phyloP scores from a whole-genome alignment of 2,797 vertebrate species.

The Poeciliopsis turneri region DNA sequence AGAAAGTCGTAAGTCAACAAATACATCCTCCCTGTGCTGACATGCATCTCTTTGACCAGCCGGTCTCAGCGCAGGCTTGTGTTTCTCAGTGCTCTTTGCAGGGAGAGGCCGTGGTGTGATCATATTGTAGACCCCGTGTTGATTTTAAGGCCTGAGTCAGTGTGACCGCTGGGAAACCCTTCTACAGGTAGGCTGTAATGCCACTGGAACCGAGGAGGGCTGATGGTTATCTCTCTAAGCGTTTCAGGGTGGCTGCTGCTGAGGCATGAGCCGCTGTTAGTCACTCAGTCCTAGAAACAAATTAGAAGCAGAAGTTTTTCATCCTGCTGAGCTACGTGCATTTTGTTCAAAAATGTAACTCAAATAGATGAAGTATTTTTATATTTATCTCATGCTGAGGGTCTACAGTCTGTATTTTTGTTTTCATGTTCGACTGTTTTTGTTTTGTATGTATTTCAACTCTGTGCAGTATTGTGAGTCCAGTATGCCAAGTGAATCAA shows the following conservation, averaged over 20 bases:
- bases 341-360: not conserved
- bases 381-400: too few relatives aligned
- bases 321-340: not conserved
- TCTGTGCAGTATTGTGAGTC: too few relatives aligned
- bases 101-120: slow-evolving; percentile 10
- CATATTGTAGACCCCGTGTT: slow-evolving; percentile 29
- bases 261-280: slow-evolving; percentile 16
- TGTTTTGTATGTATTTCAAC: too few relatives aligned
- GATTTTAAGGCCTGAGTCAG: slow-evolving; percentile 45
- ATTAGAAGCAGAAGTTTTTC: not conserved
- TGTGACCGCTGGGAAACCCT: slow-evolving; percentile 39
- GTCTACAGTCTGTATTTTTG: too few relatives aligned
- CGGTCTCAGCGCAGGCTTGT: slow-evolving; percentile 44
- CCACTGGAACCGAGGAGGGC: slow-evolving; percentile 23
- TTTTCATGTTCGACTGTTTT: not conserved
- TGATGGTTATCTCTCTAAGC: slow-evolving; percentile 52
- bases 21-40: not conserved
- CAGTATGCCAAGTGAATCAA: too few relatives aligned
- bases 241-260: slow-evolving; percentile 40
- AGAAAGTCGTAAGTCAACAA: slow-evolving; percentile 38
- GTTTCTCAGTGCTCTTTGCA: slow-evolving; percentile 24
- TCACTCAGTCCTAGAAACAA: slow-evolving; percentile 16
- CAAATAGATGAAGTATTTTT: not conserved
- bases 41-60: slow-evolving; percentile 17
- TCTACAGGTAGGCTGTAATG: slow-evolving; percentile 47